Evolutionary conservation across 2,113 vertebrate species (phyloP).

Genomic region (Anarrhichthys ocellatus): DNA sequence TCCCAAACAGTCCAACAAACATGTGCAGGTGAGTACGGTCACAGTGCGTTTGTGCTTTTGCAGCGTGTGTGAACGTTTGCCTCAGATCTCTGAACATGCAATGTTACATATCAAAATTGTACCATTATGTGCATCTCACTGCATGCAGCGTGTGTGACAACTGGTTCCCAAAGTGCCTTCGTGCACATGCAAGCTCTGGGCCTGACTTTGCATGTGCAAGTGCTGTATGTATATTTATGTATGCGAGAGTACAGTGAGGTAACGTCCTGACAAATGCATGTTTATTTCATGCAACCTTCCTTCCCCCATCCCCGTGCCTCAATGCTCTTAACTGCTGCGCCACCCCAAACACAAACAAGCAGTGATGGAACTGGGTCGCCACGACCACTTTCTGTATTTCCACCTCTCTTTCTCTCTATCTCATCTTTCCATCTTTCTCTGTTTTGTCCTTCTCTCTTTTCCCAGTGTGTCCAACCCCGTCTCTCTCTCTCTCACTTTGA

Average conservation of each 20-base stretch:
- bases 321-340: constrained; percentile 67
- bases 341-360: constrained; percentile 77
- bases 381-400: constrained; percentile 55
- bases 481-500: constrained; percentile 6
- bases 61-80: not conserved
- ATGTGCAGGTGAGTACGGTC: not conserved
- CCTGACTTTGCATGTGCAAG: constrained; percentile 12
- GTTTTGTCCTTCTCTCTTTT: not conserved
- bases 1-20: not conserved
- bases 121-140: not conserved
- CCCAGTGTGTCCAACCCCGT: not conserved
- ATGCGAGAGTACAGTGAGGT: constrained; percentile 21
- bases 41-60: not conserved
- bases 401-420: constrained; percentile 51
- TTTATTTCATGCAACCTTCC: constrained; percentile 51
- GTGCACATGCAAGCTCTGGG: not conserved
- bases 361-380: constrained; percentile 83
- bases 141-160: not conserved
- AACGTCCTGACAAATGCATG: constrained; percentile 46
- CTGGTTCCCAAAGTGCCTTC: constrained; percentile 7
- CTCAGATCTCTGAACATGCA: not conserved
- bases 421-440: constrained; percentile 21
- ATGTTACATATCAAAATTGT: constrained; percentile 2
- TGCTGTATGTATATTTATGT: not conserved
- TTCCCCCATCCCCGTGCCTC: constrained; percentile 42